Evolutionary conservation across 2,113 vertebrate species (phyloP), one percentile per base, ranked within the genome.

Genomic region (Ptilonorhynchus violaceus): DNA sequence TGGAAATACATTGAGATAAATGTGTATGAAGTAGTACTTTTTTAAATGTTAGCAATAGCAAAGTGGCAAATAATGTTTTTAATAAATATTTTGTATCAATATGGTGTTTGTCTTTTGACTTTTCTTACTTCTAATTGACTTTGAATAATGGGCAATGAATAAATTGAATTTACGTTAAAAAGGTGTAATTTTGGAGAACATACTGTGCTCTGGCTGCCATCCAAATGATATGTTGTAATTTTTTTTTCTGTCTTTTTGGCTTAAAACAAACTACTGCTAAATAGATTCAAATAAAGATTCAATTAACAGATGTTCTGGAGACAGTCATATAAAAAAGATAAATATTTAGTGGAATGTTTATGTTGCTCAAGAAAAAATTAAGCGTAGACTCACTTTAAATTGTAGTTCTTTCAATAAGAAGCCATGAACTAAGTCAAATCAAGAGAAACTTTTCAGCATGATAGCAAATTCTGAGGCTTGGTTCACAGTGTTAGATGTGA

Each of bases 331-430:
- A n/a, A 22, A 41, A 74, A 76, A 66, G 35, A 80, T 69, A 94
- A 95, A 96, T 89, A 93, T 92, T 96, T 91, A 75, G 33, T 44
- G 18, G 56, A 86, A 74, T 37, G 37, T 77, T 93, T 92, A 75
- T 33, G n/a, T 28, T 75, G 19, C 44, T 49, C 1, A 15, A 90
- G 31, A 77, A 76, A 74, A 70, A 72, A 62, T 9, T 22, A 77
- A 62, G 56, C 20, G 44, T 11, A 93, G 59, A 28, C n/a, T 82
- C 5, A 69, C 37, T 93, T 64, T 50, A 52, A 92, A 80, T 44
- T 74, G 42, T 37, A 44, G 5, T 46, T 96, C 12, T 72, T 80
- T 75, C 60, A 84, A 41, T 25, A 75, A 74, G 44, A 92, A 90
- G 20, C 27, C 44, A 93, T 87, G 28, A 84, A 46, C 1, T 5